A percentile compares a stretch with the other conserved stretches of the same genome.
phyloP scores from a whole-genome alignment of 2,797 vertebrate species.

The Poeciliopsis infans region DNA sequence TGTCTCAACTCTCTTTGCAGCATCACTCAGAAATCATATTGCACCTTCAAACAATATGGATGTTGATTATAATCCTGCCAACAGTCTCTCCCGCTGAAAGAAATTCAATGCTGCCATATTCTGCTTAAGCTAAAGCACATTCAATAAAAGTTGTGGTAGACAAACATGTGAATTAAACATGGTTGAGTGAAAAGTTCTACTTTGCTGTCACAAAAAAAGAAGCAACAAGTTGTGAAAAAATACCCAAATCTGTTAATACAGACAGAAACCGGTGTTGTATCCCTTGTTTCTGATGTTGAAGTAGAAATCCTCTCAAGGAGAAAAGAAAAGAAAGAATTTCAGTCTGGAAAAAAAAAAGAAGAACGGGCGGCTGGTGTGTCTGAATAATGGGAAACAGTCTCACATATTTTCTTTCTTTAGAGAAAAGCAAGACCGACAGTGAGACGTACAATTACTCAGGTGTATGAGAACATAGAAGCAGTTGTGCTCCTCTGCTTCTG shows the following conservation, averaged over 20 bases:
- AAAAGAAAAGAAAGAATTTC: background rate
- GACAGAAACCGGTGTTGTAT: conserved; percentile 23
- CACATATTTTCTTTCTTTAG: background rate
- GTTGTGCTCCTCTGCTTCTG: conserved; percentile 28
- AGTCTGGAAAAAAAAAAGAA: conserved; percentile 5
- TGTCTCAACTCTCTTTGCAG: background rate
- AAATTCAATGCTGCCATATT: conserved; percentile 8
- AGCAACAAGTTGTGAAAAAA: background rate
- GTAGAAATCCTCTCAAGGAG: background rate
- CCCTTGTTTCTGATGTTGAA: conserved; percentile 15
- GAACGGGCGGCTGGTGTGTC: background rate
- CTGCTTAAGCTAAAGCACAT: background rate
- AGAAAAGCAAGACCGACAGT: background rate
- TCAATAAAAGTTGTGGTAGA: background rate
- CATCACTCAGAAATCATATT: conserved; percentile 10
- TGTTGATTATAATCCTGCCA: conserved; percentile 3
- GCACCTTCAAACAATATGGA: background rate
- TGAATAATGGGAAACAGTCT: background rate
- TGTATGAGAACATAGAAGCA: background rate
- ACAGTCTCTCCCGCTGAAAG: too few relatives aligned
- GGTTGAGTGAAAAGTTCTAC: background rate
- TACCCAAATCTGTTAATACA: conserved; percentile 13
- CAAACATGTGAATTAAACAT: conserved; percentile 2
- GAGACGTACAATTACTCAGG: conserved; percentile 8
- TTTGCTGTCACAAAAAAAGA: conserved; percentile 3